These are phyloP conservation scores for Erynnis tages DNA, from an alignment of 2,888 invertebrate genomes.

Conservation along the genomic window DNA sequence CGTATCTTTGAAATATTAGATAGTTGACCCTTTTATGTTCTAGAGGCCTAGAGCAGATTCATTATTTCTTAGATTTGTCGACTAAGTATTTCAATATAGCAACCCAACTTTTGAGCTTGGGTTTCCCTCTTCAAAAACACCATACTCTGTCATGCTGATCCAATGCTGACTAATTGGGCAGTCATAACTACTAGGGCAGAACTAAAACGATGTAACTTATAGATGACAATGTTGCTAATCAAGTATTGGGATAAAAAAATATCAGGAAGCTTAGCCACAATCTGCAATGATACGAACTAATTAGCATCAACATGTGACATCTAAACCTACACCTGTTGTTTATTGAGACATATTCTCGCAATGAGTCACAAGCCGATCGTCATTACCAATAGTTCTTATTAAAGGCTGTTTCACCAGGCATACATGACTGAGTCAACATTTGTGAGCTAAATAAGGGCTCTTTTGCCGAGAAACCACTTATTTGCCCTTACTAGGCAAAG, in stretches of 20 bases:
- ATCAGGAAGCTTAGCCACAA: slow-evolving; percentile 37
- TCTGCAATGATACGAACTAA: slow-evolving; percentile 49
- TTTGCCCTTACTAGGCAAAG: slow-evolving; percentile 63
- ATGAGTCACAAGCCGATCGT: slow-evolving; percentile 56
- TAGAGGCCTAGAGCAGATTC: too few species aligned
- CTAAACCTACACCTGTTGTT: slow-evolving; percentile 57
- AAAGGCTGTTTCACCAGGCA: slow-evolving; percentile 53
- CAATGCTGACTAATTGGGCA: too few species aligned
- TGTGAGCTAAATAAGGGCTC: slow-evolving; percentile 68
- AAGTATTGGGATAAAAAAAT: slow-evolving; percentile 10
- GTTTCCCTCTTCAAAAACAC: too few species aligned
- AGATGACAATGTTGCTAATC: background rate
- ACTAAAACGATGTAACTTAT: background rate
- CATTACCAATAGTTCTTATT: slow-evolving; percentile 54
- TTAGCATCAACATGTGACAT: slow-evolving; percentile 42
- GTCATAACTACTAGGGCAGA: too few species aligned
- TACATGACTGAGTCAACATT: slow-evolving; percentile 58
- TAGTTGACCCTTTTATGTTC: too few species aligned
- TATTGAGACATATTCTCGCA: slow-evolving; percentile 53
- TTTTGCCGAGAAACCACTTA: slow-evolving; percentile 59
- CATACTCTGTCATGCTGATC: too few species aligned
- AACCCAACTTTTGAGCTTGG: too few species aligned
- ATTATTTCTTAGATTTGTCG: too few species aligned
- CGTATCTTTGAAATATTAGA: too few species aligned
- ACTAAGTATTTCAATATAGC: too few species aligned